Evolutionary conservation across 2,797 vertebrate species (phyloP), one percentile per base, ranked within the genome.

Genomic region (Chloroceryle amazona): DNA sequence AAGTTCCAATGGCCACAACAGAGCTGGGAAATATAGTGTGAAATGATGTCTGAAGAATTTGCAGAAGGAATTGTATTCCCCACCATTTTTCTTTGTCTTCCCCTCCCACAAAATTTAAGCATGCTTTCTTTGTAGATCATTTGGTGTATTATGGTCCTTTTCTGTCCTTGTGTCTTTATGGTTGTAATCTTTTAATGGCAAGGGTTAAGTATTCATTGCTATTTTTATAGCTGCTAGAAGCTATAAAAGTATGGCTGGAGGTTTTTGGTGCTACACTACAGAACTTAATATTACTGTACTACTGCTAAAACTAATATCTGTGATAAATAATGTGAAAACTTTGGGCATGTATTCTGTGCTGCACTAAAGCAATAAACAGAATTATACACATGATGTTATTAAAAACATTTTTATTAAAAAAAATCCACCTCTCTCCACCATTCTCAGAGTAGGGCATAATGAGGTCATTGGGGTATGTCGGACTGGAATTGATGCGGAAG

Each of bases 381-480:
- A 86, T 63, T 90, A 31, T 90, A 57, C 44, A 87, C 31, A 37
- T 86, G 58, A 58, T 51, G 8, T 96, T 89, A 93, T 93, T 85
- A 68, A 60, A 88, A 39, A 73, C 37, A 55, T 63, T 92, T 90
- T 73, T 76, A 67, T 93, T 33, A 4, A 57, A 28, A 91, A 61
- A n/a, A 92, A 22, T n/a, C n/a, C n/a, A n/a, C n/a, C n/a, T n/a
- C n/a, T 79, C 19, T 71, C 57, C 86, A 28, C 54, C 31, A 81
- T 86, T 93, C 81, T 75, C 97, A 99, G 99, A 93, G 99, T 99
- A 37, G 99, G 99, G 92, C 99, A 99, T 98, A 99, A 99, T 86
- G 99, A 99, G 96, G 99, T 99, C 96, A 99, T 99, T 25, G 99
- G 99, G 3, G 98, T 99, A 6, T 99, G 99, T 78, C 98, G 97